A percentile compares a stretch with the other conserved stretches of the same genome.
Conservation (phyloP, 1,140 invertebrate genomes). For the Globodera ellingtonae region DNA sequence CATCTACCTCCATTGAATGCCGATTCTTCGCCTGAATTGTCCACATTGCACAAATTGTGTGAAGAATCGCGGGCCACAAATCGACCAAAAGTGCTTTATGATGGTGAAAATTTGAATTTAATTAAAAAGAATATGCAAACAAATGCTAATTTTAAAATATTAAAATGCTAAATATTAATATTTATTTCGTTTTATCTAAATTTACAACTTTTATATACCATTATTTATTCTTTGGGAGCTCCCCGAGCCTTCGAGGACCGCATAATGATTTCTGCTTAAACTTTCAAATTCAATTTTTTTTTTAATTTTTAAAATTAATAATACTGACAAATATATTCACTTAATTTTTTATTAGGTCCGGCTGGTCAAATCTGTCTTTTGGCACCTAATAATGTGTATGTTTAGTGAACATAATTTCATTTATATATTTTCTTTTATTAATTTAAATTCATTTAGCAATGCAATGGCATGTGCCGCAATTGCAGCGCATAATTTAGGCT, state of each 20-base stretch:
- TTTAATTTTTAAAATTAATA: too few species aligned
- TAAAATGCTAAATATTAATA: too few species aligned
- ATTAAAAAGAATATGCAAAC: not conserved
- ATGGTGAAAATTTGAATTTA: conserved; percentile 66
- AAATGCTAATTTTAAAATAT: too few species aligned
- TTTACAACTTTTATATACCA: too few species aligned
- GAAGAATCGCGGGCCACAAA: conserved; percentile 63
- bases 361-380: conserved; percentile 70
- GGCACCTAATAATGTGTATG: conserved; percentile 72
- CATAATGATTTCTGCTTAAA: too few species aligned
- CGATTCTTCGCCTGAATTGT: conserved; percentile 36
- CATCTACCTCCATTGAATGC: conserved; percentile 63
- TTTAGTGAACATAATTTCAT: conserved; percentile 65
- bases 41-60: conserved; percentile 67
- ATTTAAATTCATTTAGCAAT: conserved; percentile 59
- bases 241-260: too few species aligned
- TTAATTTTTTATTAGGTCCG: conserved; percentile 64
- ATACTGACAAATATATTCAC: not conserved
- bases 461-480: conserved; percentile 71
- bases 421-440: not conserved
- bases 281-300: too few species aligned
- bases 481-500: conserved; percentile 72
- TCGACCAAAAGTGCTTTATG: conserved; percentile 67
- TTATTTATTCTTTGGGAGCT: too few species aligned
- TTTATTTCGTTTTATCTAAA: too few species aligned